Evolutionary conservation across 2,888 invertebrate genomes (phyloP).

Genomic region (Clivina fossor): DNA sequence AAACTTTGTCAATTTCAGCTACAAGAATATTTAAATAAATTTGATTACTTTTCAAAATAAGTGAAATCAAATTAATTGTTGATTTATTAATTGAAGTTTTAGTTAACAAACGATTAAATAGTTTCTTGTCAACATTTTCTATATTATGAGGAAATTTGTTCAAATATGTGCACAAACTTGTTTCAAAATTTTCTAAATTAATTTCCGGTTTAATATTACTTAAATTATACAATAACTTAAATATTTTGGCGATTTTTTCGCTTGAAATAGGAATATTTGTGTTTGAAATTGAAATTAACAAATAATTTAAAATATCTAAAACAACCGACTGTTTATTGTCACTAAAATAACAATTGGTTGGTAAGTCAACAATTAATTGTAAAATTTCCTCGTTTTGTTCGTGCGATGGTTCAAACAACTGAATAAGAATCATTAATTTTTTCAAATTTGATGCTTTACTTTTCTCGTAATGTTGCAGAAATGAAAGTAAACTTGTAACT

Average conservation of each 20-base stretch:
- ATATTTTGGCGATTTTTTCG: slow-evolving; percentile 50
- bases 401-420: slow-evolving; percentile 48
- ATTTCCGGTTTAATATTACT: slow-evolving; percentile 14
- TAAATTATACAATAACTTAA: slow-evolving; percentile 48
- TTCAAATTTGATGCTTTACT: slow-evolving; percentile 50
- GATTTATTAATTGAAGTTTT: slow-evolving; percentile 59
- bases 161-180: slow-evolving; percentile 55
- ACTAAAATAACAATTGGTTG: slow-evolving; percentile 51
- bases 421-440: slow-evolving; percentile 53
- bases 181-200: slow-evolving; percentile 24
- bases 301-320: slow-evolving; percentile 55
- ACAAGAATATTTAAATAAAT: slow-evolving; percentile 56
- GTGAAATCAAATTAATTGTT: slow-evolving; percentile 60
- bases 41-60: slow-evolving; percentile 59
- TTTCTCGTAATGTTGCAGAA: too few relatives aligned
- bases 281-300: slow-evolving; percentile 54
- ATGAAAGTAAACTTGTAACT: too few relatives aligned
- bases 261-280: slow-evolving; percentile 43
- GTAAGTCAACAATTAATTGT: slow-evolving; percentile 51
- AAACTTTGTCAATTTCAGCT: slow-evolving; percentile 55
- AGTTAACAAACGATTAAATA: slow-evolving; percentile 59
- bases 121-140: slow-evolving; percentile 54
- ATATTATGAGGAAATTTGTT: slow-evolving; percentile 63
- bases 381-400: slow-evolving; percentile 55
- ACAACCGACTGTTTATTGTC: slow-evolving; percentile 58